phyloP scores from a whole-genome alignment of 2,888 invertebrate species.

The Drosophila niveifrons region DNA sequence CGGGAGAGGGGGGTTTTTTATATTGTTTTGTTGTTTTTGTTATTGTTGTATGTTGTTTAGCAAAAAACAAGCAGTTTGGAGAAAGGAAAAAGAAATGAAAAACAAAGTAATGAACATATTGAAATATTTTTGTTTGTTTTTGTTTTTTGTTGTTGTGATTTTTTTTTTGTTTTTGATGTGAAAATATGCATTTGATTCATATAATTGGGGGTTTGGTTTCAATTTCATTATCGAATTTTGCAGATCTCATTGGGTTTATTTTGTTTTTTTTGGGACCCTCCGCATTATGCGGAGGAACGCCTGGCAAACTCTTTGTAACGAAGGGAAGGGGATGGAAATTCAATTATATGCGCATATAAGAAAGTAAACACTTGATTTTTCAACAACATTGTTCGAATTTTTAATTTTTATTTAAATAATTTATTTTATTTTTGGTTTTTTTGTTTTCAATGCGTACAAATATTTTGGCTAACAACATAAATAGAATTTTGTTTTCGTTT shows the following conservation, averaged over 20 bases:
- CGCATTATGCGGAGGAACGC: constrained; percentile 1
- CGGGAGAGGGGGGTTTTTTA: constrained; percentile 9
- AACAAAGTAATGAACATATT: constrained; percentile 80
- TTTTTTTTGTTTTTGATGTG: constrained; percentile 40
- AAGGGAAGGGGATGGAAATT: constrained; percentile 6
- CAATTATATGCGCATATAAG: constrained; percentile 19
- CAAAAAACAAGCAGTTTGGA: constrained; percentile 80
- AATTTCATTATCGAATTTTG: constrained; percentile 19
- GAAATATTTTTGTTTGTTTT: constrained; percentile 68
- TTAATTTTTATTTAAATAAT: constrained; percentile 55
- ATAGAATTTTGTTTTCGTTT: constrained; percentile 36
- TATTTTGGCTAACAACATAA: constrained; percentile 67
- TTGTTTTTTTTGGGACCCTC: not conserved
- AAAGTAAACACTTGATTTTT: constrained; percentile 73
- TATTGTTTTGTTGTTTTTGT: constrained; percentile 44
- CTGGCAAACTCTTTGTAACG: constrained; percentile 34
- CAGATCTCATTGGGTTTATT: not conserved
- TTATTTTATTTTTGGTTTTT: constrained; percentile 27
- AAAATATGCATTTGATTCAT: constrained; percentile 52
- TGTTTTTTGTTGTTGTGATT: constrained; percentile 39
- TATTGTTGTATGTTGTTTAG: constrained; percentile 70
- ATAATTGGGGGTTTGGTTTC: constrained; percentile 25
- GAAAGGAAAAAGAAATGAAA: constrained; percentile 80
- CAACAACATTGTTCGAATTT: constrained; percentile 68
- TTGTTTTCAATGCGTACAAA: constrained; percentile 65